Conservation (phyloP, 2,888 invertebrate genomes). For the Tipula helvola region DNA sequence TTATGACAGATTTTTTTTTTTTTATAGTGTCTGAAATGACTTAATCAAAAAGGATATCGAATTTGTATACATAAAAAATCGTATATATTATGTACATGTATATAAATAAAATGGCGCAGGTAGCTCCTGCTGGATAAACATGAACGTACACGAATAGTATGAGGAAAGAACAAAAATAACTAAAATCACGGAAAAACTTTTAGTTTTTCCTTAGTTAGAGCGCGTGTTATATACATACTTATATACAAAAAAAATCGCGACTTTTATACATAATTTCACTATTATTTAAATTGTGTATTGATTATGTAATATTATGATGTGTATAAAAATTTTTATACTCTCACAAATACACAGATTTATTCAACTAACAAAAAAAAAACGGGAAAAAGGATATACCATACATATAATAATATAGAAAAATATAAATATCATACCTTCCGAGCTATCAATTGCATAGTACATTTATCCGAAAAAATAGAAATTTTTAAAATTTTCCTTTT, state of each 20-base stretch:
- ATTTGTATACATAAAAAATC: neutral
- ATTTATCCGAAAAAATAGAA: conserved; percentile 23
- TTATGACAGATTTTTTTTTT: neutral
- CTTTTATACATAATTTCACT: neutral
- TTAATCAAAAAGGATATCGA: neutral
- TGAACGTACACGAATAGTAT: neutral
- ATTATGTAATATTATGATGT: neutral
- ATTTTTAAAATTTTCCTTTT: neutral
- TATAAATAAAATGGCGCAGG: neutral
- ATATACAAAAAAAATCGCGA: neutral
- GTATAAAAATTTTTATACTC: neutral
- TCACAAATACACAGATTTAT: neutral
- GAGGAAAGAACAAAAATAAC: neutral
- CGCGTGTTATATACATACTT: neutral
- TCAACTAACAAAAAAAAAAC: neutral
- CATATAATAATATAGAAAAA: neutral
- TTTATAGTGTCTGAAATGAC: conserved; percentile 4
- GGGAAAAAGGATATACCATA: neutral
- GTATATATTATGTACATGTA: neutral
- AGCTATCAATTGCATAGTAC: conserved; percentile 37
- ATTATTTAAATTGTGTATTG: neutral
- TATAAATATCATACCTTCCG: conserved; percentile 28
- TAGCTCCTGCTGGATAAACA: neutral
- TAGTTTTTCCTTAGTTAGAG: neutral
- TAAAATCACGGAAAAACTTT: neutral